Percentiles rank a stretch among this genome's conserved stretches.
Conservation (phyloP, 2,888 invertebrate genomes). For the Prosopocoilus inquinatus region DNA sequence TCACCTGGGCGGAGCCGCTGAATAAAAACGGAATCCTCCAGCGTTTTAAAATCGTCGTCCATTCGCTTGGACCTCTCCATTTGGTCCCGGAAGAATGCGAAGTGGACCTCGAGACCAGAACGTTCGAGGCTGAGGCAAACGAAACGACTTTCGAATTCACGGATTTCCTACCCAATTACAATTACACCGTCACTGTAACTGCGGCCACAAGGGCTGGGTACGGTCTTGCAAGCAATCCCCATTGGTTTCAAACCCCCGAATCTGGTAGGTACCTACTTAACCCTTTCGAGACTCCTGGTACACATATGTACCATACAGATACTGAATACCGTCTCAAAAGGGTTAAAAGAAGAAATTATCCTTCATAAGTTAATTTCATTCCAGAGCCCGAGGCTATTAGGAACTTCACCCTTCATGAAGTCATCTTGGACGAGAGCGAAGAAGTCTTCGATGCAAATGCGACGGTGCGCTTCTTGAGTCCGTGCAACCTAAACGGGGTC, state of each 20-base stretch:
- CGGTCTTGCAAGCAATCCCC: not conserved
- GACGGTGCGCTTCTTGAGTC: conserved; percentile 24
- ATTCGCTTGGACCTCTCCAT: conserved; percentile 17
- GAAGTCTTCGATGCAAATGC: conserved; percentile 28
- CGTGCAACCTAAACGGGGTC: conserved; percentile 34
- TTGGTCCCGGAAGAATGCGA: conserved; percentile 8
- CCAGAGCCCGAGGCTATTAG: conserved; percentile 11
- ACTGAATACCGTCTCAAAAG: too few relatives aligned
- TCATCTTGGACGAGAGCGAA: conserved; percentile 11
- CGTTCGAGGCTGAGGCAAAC: not conserved
- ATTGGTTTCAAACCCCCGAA: not conserved
- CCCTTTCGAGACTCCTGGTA: too few relatives aligned
- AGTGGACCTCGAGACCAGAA: not conserved
- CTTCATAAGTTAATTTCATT: too few relatives aligned
- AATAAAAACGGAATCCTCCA: conserved; percentile 22
- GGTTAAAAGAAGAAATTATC: too few relatives aligned
- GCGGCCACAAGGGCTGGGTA: conserved; percentile 9
- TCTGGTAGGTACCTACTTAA: conserved; percentile 4
- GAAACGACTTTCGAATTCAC: conserved; percentile 9
- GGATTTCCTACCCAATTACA: conserved; percentile 20
- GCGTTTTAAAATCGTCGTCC: conserved; percentile 20
- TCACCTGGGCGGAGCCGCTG: conserved; percentile 7
- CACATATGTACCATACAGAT: too few relatives aligned
- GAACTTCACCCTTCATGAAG: not conserved
- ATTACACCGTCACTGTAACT: conserved; percentile 18